phyloP scores from a whole-genome alignment of 1,140 invertebrate genomes.

The Drosophila ironensis region DNA sequence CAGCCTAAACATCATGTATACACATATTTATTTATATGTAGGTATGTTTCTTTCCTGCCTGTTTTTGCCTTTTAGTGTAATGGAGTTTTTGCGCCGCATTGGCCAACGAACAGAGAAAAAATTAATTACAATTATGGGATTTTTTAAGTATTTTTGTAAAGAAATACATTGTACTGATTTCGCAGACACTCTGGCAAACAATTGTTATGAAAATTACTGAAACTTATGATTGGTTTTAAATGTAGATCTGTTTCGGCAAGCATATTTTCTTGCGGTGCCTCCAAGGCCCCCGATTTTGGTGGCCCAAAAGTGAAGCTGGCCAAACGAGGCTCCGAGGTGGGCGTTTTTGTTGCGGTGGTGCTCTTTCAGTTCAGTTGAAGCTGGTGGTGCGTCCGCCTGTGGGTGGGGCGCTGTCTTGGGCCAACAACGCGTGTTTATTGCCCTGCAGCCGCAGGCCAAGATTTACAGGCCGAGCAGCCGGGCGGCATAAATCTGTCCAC shows the following conservation, averaged over 20 bases:
- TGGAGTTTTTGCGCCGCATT: constrained; percentile 38
- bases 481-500: constrained; percentile 60
- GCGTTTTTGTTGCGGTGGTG: constrained; percentile 21
- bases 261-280: constrained; percentile 14
- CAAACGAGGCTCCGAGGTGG: constrained; percentile 41
- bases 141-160: neutral
- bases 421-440: constrained; percentile 78
- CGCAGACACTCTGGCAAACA: too few relatives aligned
- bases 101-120: constrained; percentile 10
- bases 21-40: constrained; percentile 28
- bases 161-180: too few relatives aligned
- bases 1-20: constrained; percentile 38
- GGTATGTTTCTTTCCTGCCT: constrained; percentile 19
- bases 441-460: constrained; percentile 60
- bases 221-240: neutral
- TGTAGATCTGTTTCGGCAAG: too few relatives aligned
- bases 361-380: too few relatives aligned
- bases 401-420: constrained; percentile 56
- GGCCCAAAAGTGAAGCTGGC: constrained; percentile 59
- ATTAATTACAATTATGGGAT: neutral
- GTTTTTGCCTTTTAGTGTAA: constrained; percentile 19
- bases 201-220: neutral
- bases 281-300: constrained; percentile 55
- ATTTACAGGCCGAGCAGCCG: constrained; percentile 65
- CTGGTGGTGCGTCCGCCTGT: constrained; percentile 5